phyloP scores from a whole-genome alignment of 2,888 invertebrate genomes.

The Eilema caniola region DNA sequence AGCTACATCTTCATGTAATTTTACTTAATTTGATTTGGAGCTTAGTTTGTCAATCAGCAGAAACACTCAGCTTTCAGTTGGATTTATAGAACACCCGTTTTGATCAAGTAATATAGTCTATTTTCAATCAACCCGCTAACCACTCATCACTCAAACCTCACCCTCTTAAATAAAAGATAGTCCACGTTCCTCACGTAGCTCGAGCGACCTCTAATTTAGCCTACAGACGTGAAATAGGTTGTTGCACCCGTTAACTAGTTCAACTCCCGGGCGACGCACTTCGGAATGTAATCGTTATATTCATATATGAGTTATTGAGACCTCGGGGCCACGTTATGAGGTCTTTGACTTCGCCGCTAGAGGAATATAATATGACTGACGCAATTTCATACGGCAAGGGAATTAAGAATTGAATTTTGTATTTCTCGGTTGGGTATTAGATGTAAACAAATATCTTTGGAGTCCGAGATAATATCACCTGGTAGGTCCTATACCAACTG shows the following conservation, averaged over 20 bases:
- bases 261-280: slow-evolving; percentile 44
- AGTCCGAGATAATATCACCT: no score
- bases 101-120: not conserved
- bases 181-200: slow-evolving; percentile 57
- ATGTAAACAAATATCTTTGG: no score
- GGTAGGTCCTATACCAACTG: no score
- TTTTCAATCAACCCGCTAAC: slow-evolving; percentile 9
- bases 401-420: not conserved
- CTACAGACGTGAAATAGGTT: slow-evolving; percentile 55
- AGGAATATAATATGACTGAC: slow-evolving; percentile 7
- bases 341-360: slow-evolving; percentile 1
- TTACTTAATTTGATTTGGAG: no score
- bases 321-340: slow-evolving; percentile 2
- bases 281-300: slow-evolving; percentile 45
- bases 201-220: slow-evolving; percentile 57
- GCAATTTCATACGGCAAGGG: not conserved
- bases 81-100: no score
- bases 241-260: slow-evolving; percentile 56
- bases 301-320: slow-evolving; percentile 27
- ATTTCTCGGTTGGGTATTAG: no score
- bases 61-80: no score
- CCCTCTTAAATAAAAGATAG: slow-evolving; percentile 59
- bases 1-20: no score
- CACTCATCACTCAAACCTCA: slow-evolving; percentile 15
- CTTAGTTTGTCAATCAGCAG: no score